Conservation (phyloP, 2,888 invertebrate species). For the Mallateleia sp. region DNA sequence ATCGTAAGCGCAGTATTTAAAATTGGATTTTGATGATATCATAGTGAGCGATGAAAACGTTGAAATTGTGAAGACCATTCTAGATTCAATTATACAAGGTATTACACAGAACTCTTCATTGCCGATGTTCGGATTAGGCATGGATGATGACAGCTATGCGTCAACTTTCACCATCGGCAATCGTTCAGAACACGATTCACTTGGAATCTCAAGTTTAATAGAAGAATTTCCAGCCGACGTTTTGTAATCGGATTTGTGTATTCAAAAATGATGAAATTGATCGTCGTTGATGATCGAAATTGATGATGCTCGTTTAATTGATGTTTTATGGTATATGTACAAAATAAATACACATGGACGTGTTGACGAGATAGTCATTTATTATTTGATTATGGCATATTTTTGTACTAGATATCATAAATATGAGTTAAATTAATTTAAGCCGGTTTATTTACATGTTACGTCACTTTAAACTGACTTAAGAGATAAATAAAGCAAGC, state of each 20-base stretch:
- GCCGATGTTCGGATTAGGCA: conserved; percentile 30
- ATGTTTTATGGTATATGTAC: not conserved
- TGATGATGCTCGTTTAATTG: not conserved
- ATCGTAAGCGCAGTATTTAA: too few relatives aligned
- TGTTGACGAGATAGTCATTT: conserved; percentile 33
- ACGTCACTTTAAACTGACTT: not conserved
- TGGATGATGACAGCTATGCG: conserved; percentile 53
- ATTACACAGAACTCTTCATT: conserved; percentile 37
- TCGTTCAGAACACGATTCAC: conserved; percentile 66
- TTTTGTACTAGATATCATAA: conserved; percentile 47
- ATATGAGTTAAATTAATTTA: conserved; percentile 44
- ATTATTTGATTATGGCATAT: conserved; percentile 71
- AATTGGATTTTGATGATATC: too few relatives aligned
- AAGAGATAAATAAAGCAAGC: not conserved
- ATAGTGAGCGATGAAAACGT: conserved; percentile 20
- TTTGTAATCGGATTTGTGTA: conserved; percentile 44
- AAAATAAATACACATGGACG: not conserved
- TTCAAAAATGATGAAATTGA: conserved; percentile 24
- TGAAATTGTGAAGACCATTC: conserved; percentile 28
- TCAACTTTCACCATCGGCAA: conserved; percentile 65
- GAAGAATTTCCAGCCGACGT: conserved; percentile 55
- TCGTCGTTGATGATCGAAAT: too few relatives aligned
- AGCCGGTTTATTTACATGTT: conserved; percentile 49
- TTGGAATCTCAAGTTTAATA: conserved; percentile 54
- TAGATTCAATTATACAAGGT: conserved; percentile 55